These are phyloP conservation scores for Dicaeum eximium DNA, from an alignment of 2,113 vertebrate species.

Conservation along the genomic window DNA sequence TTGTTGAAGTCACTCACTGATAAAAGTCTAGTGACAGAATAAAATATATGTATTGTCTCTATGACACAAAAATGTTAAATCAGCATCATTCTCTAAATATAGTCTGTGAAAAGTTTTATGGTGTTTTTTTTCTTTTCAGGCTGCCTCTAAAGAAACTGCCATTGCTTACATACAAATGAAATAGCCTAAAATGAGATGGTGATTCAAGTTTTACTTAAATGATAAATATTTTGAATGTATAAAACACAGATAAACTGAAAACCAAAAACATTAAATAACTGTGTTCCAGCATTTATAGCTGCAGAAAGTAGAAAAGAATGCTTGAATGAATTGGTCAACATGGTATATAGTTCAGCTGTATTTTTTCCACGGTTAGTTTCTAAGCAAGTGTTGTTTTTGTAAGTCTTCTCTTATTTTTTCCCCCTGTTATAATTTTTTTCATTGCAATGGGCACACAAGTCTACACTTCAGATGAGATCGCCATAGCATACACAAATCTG, in stretches of 20 bases:
- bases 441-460: not conserved
- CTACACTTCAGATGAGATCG: not conserved
- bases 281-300: not conserved
- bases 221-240: not conserved
- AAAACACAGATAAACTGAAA: not conserved
- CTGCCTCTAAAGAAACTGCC: not conserved
- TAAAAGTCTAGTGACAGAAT: not conserved
- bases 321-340: not conserved
- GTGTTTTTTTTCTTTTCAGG: not conserved
- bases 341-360: not conserved
- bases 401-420: not conserved
- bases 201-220: not conserved
- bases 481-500: not conserved
- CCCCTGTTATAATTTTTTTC: not conserved
- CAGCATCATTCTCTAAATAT: not conserved
- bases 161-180: not conserved
- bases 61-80: not conserved
- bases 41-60: not conserved
- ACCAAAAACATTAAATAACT: not conserved
- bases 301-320: not conserved
- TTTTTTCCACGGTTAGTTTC: not conserved
- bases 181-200: not conserved
- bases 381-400: not conserved
- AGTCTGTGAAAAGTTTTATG: not conserved
- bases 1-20: not conserved